Percentiles rank a stretch among this genome's conserved stretches.
Conservation (phyloP, 2,113 vertebrate genomes). For the Eira barbara region DNA sequence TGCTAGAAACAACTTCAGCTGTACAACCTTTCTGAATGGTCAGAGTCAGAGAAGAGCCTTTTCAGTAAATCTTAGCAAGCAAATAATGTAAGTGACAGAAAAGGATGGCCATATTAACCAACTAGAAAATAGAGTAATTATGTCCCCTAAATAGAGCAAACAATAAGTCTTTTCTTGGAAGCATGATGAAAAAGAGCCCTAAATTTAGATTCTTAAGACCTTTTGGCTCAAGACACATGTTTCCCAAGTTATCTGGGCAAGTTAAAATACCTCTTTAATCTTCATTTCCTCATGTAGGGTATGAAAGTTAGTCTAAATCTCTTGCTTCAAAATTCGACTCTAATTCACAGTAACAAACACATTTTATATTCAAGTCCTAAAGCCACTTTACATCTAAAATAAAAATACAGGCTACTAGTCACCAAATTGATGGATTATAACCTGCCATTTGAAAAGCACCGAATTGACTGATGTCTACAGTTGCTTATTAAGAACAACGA, state of each 20-base stretch:
- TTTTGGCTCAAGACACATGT: background rate
- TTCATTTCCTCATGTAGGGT: background rate
- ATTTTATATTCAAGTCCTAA: constrained; percentile 12
- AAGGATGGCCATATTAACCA: background rate
- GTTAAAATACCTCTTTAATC: background rate
- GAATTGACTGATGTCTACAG: background rate
- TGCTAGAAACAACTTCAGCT: background rate
- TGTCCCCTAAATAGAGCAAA: background rate
- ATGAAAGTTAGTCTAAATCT: background rate
- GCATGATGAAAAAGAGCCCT: background rate
- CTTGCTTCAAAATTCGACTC: constrained; percentile 6
- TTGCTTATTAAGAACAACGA: constrained; percentile 4
- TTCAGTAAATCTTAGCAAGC: background rate
- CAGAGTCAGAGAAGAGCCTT: background rate
- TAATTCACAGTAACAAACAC: background rate
- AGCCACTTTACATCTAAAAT: background rate
- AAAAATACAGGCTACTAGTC: background rate
- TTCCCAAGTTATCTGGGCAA: background rate
- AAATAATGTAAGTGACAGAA: background rate
- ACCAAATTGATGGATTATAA: background rate
- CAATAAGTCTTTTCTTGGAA: background rate
- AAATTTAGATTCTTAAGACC: constrained; percentile 12
- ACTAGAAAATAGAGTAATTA: constrained; percentile 12
- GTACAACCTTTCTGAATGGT: background rate
- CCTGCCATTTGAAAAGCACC: background rate